phyloP scores from a whole-genome alignment of 2,888 invertebrate species.

The Smittia sp. region DNA sequence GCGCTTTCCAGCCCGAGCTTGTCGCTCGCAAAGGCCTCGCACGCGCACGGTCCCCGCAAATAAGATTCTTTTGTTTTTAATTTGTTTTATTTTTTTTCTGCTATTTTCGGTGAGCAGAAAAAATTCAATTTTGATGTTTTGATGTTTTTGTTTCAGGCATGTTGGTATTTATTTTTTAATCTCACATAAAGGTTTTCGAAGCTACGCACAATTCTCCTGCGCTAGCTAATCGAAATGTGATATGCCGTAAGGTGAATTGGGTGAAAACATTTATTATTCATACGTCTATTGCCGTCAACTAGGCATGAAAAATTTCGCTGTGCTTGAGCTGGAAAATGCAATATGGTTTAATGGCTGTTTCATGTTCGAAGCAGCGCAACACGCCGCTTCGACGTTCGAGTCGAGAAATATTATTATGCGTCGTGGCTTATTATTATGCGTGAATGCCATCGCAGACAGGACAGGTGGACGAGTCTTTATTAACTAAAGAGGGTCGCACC shows the following conservation, averaged over 20 bases:
- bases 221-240: constrained; percentile 6
- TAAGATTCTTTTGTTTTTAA: constrained; percentile 3
- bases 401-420: constrained; percentile 1
- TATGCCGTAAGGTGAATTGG: constrained; percentile 23
- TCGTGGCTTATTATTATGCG: background rate
- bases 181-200: background rate
- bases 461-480: constrained; percentile 21
- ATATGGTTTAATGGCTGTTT: constrained; percentile 19
- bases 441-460: constrained; percentile 15
- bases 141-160: background rate
- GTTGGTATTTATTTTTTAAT: background rate
- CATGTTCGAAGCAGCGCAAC: constrained; percentile 3
- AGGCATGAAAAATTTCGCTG: background rate
- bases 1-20: background rate
- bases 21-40: background rate
- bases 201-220: background rate
- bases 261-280: constrained; percentile 24
- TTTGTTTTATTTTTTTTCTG: background rate
- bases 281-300: constrained; percentile 1
- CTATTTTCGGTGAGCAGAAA: constrained; percentile 2
- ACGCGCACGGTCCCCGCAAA: background rate
- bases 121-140: constrained; percentile 37
- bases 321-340: constrained; percentile 1
- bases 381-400: background rate
- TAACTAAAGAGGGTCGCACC: constrained; percentile 37